phyloP scores from a whole-genome alignment of 2,888 invertebrate genomes.

The Sminthurinus aureus region DNA sequence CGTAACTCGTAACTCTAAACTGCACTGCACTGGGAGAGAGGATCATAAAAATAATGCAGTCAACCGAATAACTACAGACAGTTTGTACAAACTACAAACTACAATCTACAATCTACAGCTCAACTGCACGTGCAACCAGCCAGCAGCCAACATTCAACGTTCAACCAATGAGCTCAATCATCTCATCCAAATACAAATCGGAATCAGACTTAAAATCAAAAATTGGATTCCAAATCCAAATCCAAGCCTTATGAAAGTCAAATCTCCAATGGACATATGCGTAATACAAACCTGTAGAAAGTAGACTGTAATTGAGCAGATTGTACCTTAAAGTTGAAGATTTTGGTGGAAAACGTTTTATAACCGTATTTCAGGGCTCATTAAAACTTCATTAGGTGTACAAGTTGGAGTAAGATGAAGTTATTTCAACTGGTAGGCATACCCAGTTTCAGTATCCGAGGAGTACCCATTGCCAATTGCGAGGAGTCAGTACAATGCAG shows the following conservation, averaged over 20 bases:
- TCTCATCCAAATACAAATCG: not conserved
- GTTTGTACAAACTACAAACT: not conserved
- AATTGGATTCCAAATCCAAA: not conserved
- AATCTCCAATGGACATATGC: not conserved
- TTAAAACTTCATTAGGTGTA: conserved; percentile 39
- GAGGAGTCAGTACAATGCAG: too few relatives aligned
- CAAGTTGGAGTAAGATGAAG: not conserved
- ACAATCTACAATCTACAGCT: not conserved
- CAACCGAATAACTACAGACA: conserved; percentile 3
- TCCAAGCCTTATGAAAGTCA: not conserved
- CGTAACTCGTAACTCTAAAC: too few relatives aligned
- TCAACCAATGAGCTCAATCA: not conserved
- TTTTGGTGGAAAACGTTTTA: conserved; percentile 13
- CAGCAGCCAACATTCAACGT: not conserved
- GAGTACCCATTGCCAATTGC: too few relatives aligned
- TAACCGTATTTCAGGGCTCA: conserved; percentile 36
- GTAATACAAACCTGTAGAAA: too few relatives aligned
- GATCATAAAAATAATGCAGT: conserved; percentile 21
- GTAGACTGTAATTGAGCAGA: not conserved
- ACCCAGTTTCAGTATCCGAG: too few relatives aligned
- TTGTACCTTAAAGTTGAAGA: not conserved
- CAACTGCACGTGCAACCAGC: conserved; percentile 9
- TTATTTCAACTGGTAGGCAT: not conserved
- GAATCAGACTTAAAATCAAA: not conserved
- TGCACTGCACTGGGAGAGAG: not conserved